These are phyloP conservation scores for Karalla daura DNA, from an alignment of 2,797 vertebrate species.

Conservation along the genomic window DNA sequence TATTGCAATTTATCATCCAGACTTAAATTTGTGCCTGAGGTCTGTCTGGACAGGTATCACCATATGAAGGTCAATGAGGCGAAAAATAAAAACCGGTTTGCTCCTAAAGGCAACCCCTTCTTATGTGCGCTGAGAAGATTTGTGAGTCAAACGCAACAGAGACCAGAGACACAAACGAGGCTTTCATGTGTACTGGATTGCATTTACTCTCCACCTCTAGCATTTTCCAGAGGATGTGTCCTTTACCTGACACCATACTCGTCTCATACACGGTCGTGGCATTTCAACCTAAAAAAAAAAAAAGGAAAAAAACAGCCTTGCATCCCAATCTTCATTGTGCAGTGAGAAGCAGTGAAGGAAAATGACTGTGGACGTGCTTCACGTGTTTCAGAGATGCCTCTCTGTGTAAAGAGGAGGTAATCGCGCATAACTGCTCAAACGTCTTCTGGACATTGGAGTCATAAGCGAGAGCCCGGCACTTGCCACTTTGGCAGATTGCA, in stretches of 20 bases:
- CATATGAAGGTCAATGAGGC: conserved; percentile 67
- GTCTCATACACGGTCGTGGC: conserved; percentile 33
- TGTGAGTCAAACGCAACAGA: conserved; percentile 50
- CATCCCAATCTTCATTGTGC: conserved; percentile 39
- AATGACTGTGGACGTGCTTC: conserved; percentile 44
- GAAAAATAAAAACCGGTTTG: conserved; percentile 53
- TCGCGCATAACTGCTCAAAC: conserved; percentile 65
- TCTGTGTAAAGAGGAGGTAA: conserved; percentile 66
- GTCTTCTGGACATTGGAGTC: conserved; percentile 65
- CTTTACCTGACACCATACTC: conserved; percentile 56
- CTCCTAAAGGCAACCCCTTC: conserved; percentile 46
- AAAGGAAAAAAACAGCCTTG: conserved; percentile 20
- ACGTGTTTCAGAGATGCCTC: conserved; percentile 45
- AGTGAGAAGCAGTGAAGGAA: conserved; percentile 54
- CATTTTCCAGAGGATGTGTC: conserved; percentile 50
- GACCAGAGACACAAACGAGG: conserved; percentile 24
- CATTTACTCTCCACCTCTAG: conserved; percentile 42
- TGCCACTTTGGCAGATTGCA: conserved; percentile 60
- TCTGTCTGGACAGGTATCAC: conserved; percentile 56
- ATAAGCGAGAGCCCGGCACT: conserved; percentile 56
- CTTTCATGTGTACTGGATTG: conserved; percentile 51
- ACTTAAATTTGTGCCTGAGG: conserved; percentile 57
- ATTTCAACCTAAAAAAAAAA: conserved; percentile 40
- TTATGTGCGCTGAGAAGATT: conserved; percentile 43
- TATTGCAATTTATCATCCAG: conserved; percentile 75